Evolutionary conservation across 1,140 invertebrate genomes (phyloP), one percentile per base, ranked within the genome.

Genomic region (Reticulitermes speratus): DNA sequence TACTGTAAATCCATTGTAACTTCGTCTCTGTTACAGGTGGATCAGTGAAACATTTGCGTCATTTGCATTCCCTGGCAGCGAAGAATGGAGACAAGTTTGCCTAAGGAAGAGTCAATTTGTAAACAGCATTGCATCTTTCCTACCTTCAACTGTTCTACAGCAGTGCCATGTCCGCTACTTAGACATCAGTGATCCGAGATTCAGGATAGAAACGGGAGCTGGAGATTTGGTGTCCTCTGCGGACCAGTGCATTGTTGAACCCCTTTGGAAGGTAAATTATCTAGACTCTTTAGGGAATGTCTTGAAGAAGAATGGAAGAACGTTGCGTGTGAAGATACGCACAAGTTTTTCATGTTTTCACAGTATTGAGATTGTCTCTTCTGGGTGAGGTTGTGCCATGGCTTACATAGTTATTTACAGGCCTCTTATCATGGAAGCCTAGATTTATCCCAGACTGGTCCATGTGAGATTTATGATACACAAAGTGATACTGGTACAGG

Each of bases 31-130:
- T 75, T 75, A 75, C 65, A 75, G 65, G 14, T 96, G 96, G 96
- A 95, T 96, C 89, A 95, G 95, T 2, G 96, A 97, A 90, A 97
- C 96, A 0, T 94, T 96, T 86, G 96, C 96, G 11, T 96, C 96
- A 23, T 97, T 96, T 89, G 94, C 96, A 9, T 96, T 97, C 91
- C 96, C 96, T 45, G 96, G 95, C 23, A 94, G 94, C 23, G 95
- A 96, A 88, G 94, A 94, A 88, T 95, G 94, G 94, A 91, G 90
- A 32, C 94, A 95, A 88, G 95, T 96, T 38, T 97, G 96, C 88
- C 89, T 97, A 59, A 93, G 94, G 86, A 92, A 94, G 84, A 97
- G 96, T 12, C 96, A 97, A 88, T 94, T 95, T 88, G 94, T 97
- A 30, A 96, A 96, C 88, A 95, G 95, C 8, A 90, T 97, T 2